A percentile compares a stretch with the other conserved stretches of the same genome.
Conservation (phyloP, 1,140 invertebrate species). For the Apis dorsata region DNA sequence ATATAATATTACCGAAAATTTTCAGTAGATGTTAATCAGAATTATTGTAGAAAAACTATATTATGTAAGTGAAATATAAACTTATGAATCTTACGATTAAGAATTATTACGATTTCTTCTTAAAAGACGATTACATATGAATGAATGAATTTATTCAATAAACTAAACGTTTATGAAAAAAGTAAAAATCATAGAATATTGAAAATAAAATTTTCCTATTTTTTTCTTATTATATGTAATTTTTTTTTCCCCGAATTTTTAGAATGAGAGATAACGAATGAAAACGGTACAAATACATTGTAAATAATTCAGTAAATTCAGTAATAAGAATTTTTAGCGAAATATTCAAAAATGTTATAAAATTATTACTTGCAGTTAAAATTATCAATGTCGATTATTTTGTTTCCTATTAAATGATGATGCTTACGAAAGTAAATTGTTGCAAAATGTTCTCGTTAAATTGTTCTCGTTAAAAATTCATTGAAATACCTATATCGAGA, state of each 20-base stretch:
- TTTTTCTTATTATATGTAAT: not conserved
- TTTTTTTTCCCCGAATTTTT: accelerated
- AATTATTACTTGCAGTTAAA: not conserved
- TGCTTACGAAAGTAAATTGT: not conserved
- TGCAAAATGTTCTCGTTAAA: conserved; percentile 11
- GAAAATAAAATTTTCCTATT: not conserved
- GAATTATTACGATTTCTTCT: not conserved
- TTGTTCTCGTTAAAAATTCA: conserved; percentile 26
- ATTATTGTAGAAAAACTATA: too few species aligned
- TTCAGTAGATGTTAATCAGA: too few species aligned
- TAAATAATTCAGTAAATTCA: not conserved
- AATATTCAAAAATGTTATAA: not conserved
- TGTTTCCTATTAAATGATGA: conserved; percentile 5
- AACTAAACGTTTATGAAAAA: not conserved
- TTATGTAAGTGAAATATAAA: too few species aligned
- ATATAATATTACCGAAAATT: too few species aligned
- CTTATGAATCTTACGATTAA: too few species aligned
- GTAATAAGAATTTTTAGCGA: not conserved
- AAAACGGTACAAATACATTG: not conserved
- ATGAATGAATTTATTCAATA: not conserved
- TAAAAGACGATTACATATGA: not conserved
- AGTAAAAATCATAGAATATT: not conserved
- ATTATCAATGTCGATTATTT: not conserved
- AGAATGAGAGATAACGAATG: not conserved
- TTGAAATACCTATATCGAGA: not conserved